Base-by-base conservation (phyloP, 2,797 vertebrate species). In the Morus bassanus region DNA sequence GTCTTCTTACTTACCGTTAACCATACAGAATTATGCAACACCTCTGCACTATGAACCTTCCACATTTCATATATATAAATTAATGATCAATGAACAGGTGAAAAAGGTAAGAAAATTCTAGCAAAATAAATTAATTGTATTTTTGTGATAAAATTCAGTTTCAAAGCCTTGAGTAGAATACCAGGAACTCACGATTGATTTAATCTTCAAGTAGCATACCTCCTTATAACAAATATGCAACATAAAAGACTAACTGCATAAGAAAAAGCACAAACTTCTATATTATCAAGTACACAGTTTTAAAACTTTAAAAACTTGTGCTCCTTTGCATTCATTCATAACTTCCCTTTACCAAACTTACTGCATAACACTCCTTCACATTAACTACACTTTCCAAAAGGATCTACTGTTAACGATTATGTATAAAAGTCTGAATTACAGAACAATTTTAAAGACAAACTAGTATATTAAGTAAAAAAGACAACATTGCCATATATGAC, bases 161-260 rank as follows among this genome's bases (percentile, higher is more conserved):
- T 60, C 23, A 88, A 79, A 82, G 13, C 7, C 50, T 53, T 41
- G 15, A 81, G 6, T 14, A 23, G 14, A 95, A 70, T 25, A 31
- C 18, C 24, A n/a, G 31, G 9, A 79, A 69, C 7, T 48, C 2
- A 0, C 5, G 9, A 48, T 6, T 31, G 8, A 12, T 61, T 82
- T 73, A 56, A 69, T 50, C 19, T 83, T 69, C 45, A 50, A 76
- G 13, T 5, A 75, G 18, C 8, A 63, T 31, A 61, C 30, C 30
- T 37, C 8, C 16, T 67, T 30, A 21, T 7, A 27, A 56, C 14
- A 85, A 67, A 33, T 11, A 35, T 0, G 5, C 10, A 77, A n/a
- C 4, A 51, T 39, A 37, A 46, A 59, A 65, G 5, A 6, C 7
- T 30, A 76, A 0, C 2, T 45, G 2, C 17, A 6, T 43, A 25